Percentiles rank a stretch among this genome's conserved stretches.
Evolutionary conservation across 2,888 invertebrate genomes (phyloP).

Genomic region (Nysson spinosus): DNA sequence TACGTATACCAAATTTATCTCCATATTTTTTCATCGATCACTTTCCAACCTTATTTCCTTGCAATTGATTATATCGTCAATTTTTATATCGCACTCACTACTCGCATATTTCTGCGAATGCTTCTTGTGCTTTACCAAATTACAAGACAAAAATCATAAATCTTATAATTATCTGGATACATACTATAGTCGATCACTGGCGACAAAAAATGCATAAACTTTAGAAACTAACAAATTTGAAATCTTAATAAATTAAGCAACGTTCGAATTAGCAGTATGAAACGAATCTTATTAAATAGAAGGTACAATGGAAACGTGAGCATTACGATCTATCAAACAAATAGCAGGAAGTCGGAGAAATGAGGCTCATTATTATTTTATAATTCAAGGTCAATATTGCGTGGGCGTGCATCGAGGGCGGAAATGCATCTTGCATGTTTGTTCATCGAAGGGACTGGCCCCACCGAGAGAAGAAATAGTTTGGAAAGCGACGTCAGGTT

Average conservation of each 20-base stretch:
- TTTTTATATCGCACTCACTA: too few species aligned
- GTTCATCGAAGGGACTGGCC: constrained; percentile 58
- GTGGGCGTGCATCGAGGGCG: constrained; percentile 53
- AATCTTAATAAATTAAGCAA: too few species aligned
- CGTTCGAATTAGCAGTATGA: neutral
- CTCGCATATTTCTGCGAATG: too few species aligned
- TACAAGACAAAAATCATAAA: too few species aligned
- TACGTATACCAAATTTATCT: neutral
- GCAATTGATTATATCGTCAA: neutral
- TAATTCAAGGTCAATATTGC: constrained; percentile 38
- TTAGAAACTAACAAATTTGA: too few species aligned
- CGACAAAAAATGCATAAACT: too few species aligned
- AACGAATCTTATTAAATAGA: too few species aligned
- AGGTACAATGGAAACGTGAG: neutral
- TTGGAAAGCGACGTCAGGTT: constrained; percentile 59
- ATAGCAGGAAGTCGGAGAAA: constrained; percentile 19
- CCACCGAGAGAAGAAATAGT: constrained; percentile 57
- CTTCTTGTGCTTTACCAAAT: too few species aligned
- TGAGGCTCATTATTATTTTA: constrained; percentile 48
- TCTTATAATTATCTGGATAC: too few species aligned
- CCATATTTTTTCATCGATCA: neutral
- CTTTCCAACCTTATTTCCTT: neutral
- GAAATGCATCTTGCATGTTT: constrained; percentile 62
- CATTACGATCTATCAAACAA: constrained; percentile 19
- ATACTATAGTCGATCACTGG: too few species aligned